A percentile compares a stretch with the other conserved stretches of the same genome.
Conservation (phyloP, 1,140 invertebrate genomes). For the Brachionus sp. region DNA sequence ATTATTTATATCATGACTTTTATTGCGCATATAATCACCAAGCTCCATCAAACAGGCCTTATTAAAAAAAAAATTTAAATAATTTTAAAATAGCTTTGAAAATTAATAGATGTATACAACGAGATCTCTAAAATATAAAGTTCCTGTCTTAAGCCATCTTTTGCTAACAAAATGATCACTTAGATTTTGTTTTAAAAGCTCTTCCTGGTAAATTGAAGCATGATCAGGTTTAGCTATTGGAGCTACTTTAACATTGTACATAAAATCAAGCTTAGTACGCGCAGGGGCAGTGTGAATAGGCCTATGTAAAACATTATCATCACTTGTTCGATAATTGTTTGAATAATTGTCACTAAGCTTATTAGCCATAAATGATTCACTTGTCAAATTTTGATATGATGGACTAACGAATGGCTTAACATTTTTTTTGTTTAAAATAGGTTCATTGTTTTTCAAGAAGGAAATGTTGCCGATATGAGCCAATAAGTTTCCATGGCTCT, state of each 20-base stretch:
- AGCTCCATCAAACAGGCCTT: slow-evolving; percentile 26
- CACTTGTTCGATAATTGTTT: slow-evolving; percentile 28
- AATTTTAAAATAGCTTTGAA: not conserved
- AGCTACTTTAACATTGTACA: not conserved
- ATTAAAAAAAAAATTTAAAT: not conserved
- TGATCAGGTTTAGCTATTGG: slow-evolving; percentile 2
- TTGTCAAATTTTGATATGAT: slow-evolving; percentile 36
- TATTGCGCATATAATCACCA: slow-evolving; percentile 43
- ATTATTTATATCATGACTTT: slow-evolving; percentile 36
- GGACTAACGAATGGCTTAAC: slow-evolving; percentile 1
- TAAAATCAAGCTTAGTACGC: slow-evolving; percentile 6
- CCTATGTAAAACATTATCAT: slow-evolving; percentile 17
- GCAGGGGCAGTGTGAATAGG: not conserved
- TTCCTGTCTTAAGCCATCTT: slow-evolving; percentile 13
- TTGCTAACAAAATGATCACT: slow-evolving; percentile 41
- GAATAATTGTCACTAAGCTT: slow-evolving; percentile 32
- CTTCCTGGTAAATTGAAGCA: slow-evolving; percentile 21
- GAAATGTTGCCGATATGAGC: slow-evolving; percentile 28
- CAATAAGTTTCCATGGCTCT: slow-evolving; percentile 19
- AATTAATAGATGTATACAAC: not conserved
- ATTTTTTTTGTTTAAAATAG: not conserved
- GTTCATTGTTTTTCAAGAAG: not conserved
- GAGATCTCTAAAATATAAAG: not conserved
- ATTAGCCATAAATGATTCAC: not conserved
- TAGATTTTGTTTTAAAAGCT: not conserved